Conservation (phyloP, 1,140 invertebrate genomes). For the Charaxes varanes region DNA sequence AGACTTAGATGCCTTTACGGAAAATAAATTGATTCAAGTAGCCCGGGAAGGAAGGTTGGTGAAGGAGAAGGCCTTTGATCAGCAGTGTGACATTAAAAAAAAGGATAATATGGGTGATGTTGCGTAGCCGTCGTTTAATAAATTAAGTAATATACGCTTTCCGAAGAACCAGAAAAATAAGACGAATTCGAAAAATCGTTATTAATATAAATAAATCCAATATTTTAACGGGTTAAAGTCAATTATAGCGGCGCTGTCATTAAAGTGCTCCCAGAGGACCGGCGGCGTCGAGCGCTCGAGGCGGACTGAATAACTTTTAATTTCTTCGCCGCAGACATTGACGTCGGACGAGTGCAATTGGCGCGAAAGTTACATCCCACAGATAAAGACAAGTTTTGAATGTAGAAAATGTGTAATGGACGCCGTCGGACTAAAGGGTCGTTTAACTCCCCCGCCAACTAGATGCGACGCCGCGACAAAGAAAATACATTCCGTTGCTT, state of each 20-base stretch:
- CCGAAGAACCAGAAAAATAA: too few relatives aligned
- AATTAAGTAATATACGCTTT: too few relatives aligned
- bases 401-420: slow-evolving; percentile 44
- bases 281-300: slow-evolving; percentile 45
- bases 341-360: slow-evolving; percentile 54
- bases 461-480: slow-evolving; percentile 10
- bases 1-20: too few relatives aligned
- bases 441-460: slow-evolving; percentile 23
- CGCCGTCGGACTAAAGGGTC: slow-evolving; percentile 30
- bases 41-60: too few relatives aligned
- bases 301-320: slow-evolving; percentile 61
- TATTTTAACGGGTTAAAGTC: too few relatives aligned
- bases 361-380: slow-evolving; percentile 55
- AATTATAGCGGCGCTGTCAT: slow-evolving; percentile 32
- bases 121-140: too few relatives aligned
- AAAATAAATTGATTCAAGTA: too few relatives aligned
- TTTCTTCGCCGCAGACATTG: slow-evolving; percentile 58
- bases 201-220: neutral
- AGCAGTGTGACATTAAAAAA: too few relatives aligned
- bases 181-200: neutral
- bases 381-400: slow-evolving; percentile 57
- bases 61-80: too few relatives aligned
- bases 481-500: slow-evolving; percentile 5
- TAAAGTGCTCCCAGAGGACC: slow-evolving; percentile 37
- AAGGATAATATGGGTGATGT: too few relatives aligned